These are phyloP conservation scores for Diabrotica balteata DNA, from an alignment of 2,888 invertebrate species.

Conservation along the genomic window DNA sequence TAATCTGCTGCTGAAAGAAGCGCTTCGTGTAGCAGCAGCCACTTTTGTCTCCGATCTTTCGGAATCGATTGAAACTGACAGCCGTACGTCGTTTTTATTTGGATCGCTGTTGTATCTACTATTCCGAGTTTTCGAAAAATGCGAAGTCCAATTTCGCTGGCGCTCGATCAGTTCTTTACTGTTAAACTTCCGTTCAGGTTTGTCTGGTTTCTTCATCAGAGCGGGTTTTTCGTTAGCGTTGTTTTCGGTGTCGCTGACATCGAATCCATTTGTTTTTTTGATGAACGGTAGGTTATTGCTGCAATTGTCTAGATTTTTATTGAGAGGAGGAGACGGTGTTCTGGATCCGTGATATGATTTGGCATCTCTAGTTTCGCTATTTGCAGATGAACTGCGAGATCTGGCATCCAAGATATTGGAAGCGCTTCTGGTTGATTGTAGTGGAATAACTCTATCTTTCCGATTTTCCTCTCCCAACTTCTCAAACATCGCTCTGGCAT, in stretches of 20 bases:
- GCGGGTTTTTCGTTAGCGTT: slow-evolving; percentile 47
- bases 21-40: slow-evolving; percentile 64
- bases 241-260: slow-evolving; percentile 24
- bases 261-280: slow-evolving; percentile 49
- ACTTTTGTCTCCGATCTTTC: slow-evolving; percentile 38
- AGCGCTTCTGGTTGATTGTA: slow-evolving; percentile 59
- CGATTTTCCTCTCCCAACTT: slow-evolving; percentile 80
- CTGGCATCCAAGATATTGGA: slow-evolving; percentile 64
- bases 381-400: slow-evolving; percentile 73
- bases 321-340: slow-evolving; percentile 61
- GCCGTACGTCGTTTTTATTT: slow-evolving; percentile 65
- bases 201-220: slow-evolving; percentile 73
- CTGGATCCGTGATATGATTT: slow-evolving; percentile 51
- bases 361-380: slow-evolving; percentile 62
- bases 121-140: slow-evolving; percentile 81
- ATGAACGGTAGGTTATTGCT: slow-evolving; percentile 62
- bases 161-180: slow-evolving; percentile 89
- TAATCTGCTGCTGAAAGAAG: slow-evolving; percentile 63
- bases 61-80: slow-evolving; percentile 58
- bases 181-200: slow-evolving; percentile 82
- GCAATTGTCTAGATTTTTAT: slow-evolving; percentile 63
- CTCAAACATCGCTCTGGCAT: slow-evolving; percentile 89
- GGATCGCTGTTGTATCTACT: slow-evolving; percentile 69
- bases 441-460: slow-evolving; percentile 52
- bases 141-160: slow-evolving; percentile 91